Conservation (phyloP, 2,113 vertebrate genomes). For the Callipepla californica region DNA sequence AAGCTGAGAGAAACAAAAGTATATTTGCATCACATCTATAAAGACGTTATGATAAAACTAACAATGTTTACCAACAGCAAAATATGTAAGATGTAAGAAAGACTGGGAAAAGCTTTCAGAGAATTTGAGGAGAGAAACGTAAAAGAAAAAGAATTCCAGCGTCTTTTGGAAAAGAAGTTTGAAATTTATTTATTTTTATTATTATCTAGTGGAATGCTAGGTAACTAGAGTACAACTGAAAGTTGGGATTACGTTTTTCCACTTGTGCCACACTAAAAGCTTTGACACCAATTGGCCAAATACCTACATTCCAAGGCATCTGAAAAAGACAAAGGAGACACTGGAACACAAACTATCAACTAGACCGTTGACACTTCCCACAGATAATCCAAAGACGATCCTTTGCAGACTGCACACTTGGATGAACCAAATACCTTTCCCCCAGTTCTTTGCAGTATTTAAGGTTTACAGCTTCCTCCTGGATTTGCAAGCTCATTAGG, state of each 20-base stretch:
- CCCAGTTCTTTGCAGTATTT: neutral
- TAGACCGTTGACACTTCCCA: neutral
- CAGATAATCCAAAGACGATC: neutral
- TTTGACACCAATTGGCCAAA: neutral
- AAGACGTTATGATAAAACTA: neutral
- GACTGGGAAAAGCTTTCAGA: neutral
- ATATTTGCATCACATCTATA: neutral
- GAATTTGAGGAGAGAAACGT: neutral
- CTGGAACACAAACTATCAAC: neutral
- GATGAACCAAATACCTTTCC: neutral
- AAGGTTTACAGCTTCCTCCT: neutral
- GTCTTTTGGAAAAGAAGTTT: neutral
- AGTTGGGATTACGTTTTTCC: neutral
- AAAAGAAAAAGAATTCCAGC: neutral
- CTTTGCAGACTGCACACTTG: neutral
- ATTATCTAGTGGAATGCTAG: neutral
- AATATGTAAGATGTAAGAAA: neutral
- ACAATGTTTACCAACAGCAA: neutral
- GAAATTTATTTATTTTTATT: neutral
- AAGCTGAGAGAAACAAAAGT: neutral
- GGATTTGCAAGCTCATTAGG: neutral
- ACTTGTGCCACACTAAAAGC: neutral
- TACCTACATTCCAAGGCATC: neutral
- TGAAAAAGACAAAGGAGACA: neutral
- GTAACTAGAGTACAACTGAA: neutral